Evolutionary conservation across 2,113 vertebrate species (phyloP), one percentile per base, ranked within the genome.

Genomic region (Barnardius zonarius): DNA sequence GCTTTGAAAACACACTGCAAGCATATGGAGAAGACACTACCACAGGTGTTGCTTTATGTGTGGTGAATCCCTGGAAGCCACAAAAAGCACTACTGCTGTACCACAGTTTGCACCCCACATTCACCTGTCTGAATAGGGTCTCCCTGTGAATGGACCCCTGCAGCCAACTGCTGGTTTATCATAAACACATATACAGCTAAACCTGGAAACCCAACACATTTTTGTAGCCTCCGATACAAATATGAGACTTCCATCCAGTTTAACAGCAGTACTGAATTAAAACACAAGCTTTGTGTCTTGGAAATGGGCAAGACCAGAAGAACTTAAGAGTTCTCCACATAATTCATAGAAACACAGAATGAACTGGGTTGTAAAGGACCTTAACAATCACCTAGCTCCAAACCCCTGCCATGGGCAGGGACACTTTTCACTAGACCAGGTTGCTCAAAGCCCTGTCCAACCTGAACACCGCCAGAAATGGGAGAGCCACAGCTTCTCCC

Each of bases 171-270:
- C 25, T 17, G 43, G 28, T 20, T 70, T 33, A 31, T 13, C 35
- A 5, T 5, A 39, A 2, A 17, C 19, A 24, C 10, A 0, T 0
- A 9, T 1, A 15, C 5, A 27, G 28, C 15, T 35, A 48, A 49
- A 7, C 37, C 5, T 0, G 5, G 31, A 25, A 46, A 30, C 10
- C 2, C 1, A 23, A 49, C 9, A 41, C 39, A 4, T 4, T 54
- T 13, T 14, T 28, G 23, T 0, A 35, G 9, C 30, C 17, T 3
- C 31, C 10, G 7, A 3, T 20, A 19, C 51, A 30, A 37, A 39
- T 3, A 13, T 0, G 3, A 37, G 19, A 41, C 51, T 55, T 44
- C 22, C 13, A 13, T 43, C 18, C 46, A 17, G 66, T 19, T 54
- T 19, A 31, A 54, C 16, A 12, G 33, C 13, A 24, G 35, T 5